Conservation (phyloP, 2,888 invertebrate species). For the Mantis religiosa region DNA sequence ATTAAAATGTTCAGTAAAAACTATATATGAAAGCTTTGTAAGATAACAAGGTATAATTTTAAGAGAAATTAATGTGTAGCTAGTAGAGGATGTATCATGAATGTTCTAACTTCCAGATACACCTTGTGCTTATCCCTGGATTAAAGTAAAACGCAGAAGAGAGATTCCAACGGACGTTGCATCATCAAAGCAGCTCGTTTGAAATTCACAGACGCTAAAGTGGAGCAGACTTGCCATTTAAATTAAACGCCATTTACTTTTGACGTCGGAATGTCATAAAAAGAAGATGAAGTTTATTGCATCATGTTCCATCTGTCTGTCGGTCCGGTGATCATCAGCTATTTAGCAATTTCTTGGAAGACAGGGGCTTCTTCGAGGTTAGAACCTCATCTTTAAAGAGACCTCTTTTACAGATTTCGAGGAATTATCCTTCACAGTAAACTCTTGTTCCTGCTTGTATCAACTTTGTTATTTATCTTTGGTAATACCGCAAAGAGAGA, state of each 20-base stretch:
- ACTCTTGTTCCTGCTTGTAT: background rate
- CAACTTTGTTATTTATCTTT: too few species aligned
- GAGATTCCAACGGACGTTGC: too few species aligned
- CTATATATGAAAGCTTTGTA: too few species aligned
- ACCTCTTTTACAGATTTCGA: background rate
- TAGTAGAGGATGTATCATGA: too few species aligned
- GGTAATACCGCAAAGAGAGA: too few species aligned
- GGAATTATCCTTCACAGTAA: background rate
- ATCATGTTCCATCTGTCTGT: background rate
- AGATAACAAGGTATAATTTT: too few species aligned
- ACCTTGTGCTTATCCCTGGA: too few species aligned
- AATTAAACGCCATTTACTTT: background rate
- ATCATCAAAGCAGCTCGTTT: too few species aligned
- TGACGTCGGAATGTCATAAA: background rate
- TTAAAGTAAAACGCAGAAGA: too few species aligned
- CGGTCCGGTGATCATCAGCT: background rate
- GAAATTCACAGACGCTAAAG: background rate
- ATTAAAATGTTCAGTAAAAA: too few species aligned
- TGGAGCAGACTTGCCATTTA: background rate
- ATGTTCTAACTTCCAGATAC: too few species aligned
- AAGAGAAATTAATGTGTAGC: too few species aligned
- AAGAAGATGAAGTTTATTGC: background rate
- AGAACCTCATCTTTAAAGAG: background rate
- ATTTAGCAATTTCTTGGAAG: background rate
- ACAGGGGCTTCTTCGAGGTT: background rate